phyloP scores from a whole-genome alignment of 2,797 vertebrate species.

The Cirrhinus mrigala region DNA sequence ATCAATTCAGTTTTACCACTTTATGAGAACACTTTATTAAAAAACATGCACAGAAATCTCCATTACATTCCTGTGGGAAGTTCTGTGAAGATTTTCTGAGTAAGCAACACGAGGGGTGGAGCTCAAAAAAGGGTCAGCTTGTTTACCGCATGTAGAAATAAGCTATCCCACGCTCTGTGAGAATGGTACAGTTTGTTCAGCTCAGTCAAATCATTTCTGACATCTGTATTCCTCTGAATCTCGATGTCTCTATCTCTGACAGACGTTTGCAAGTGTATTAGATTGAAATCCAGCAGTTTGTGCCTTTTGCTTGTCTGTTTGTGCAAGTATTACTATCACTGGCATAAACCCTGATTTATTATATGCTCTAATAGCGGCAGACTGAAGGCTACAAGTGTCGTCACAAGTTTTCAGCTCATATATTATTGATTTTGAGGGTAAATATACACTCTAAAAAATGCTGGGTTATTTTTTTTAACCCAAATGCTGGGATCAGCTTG shows the following conservation, averaged over 20 bases:
- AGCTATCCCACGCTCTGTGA: neutral
- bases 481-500: too few relatives aligned
- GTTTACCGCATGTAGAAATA: neutral
- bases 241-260: slow-evolving; percentile 12
- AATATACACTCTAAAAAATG: neutral
- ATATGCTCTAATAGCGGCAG: neutral
- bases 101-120: neutral
- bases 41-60: slow-evolving; percentile 4
- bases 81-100: neutral
- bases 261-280: neutral
- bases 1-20: neutral
- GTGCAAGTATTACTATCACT: neutral
- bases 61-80: neutral
- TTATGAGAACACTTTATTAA: neutral
- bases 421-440: neutral
- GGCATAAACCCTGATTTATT: neutral
- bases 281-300: slow-evolving; percentile 3
- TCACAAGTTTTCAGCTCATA: neutral
- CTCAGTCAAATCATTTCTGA: slow-evolving; percentile 9
- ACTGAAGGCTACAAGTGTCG: neutral
- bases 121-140: neutral
- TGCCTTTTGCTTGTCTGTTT: neutral
- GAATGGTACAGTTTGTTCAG: neutral
- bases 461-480: too few relatives aligned
- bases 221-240: slow-evolving; percentile 25